Percentiles rank a stretch among this genome's conserved stretches.
phyloP scores from a whole-genome alignment of 2,113 vertebrate species.

The Pantherophis guttatus region DNA sequence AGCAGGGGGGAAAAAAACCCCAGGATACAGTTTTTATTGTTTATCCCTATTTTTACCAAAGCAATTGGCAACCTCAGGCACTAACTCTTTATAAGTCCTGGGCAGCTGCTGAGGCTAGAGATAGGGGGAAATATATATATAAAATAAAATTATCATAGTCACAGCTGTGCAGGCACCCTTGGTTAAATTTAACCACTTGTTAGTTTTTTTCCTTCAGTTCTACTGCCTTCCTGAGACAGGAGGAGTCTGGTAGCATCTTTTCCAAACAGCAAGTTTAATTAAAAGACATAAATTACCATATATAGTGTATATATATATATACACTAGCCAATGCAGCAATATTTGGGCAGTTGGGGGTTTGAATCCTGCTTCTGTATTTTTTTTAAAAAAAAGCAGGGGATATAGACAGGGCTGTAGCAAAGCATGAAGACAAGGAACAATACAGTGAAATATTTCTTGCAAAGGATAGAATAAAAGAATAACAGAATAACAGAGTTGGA shows the following conservation, averaged over 20 bases:
- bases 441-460: neutral
- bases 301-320: too few species aligned
- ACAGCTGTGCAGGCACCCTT: neutral
- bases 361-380: neutral
- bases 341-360: neutral
- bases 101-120: neutral
- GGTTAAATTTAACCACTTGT: neutral
- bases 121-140: too few species aligned
- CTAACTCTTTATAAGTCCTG: neutral
- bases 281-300: neutral
- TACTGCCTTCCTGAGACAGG: neutral
- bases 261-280: neutral
- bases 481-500: neutral
- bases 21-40: neutral
- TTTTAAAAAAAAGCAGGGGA: neutral
- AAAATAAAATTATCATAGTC: neutral
- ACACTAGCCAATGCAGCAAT: neutral
- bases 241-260: neutral
- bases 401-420: neutral
- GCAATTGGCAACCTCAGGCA: neutral
- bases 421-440: neutral
- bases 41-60: neutral
- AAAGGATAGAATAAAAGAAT: neutral
- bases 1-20: fast-evolving
- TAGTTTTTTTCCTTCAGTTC: neutral